Base-by-base conservation (phyloP, 2,113 vertebrate genomes). In the Platysternon megacephalum region DNA sequence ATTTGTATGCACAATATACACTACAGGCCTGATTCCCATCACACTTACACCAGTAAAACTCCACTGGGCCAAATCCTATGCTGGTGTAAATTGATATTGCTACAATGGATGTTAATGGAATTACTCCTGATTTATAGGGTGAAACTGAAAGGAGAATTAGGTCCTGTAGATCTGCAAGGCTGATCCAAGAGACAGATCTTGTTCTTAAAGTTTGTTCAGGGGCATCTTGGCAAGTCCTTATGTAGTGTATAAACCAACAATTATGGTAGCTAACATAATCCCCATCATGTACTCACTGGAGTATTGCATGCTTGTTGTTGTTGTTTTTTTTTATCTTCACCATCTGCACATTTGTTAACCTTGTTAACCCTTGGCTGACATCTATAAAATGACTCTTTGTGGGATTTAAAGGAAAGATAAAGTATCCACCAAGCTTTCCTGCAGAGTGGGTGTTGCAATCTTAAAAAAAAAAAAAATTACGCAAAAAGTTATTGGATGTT, bases 391-490 rank as follows among this genome's bases (percentile, higher is more conserved):
- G 65, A 17, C 8, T 72, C 74, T 89, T 88, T 51, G 56, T 32
- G 24, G 10, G 21, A 74, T 51, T 94, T 78, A 79, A 93, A 84
- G 11, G 52, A 85, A 96, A 95, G 61, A 11, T 29, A 78, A 91
- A 92, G 44, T 21, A 86, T 53, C 76, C 86, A 74, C 48, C 65
- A 89, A 91, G 21, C 0, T 22, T 97, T 97, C 89, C 68, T 93
- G 84, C 88, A 96, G 89, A 91, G 89, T 76, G 32, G 29, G 84
- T 91, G 80, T 85, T 96, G 46, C 58, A 96, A 44, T 82, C 80
- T 86, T 55, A 80, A 90, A 53, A 85, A n/a, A 68, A 90, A 68
- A 16, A n/a, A 13, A 39, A 80, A 61, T 89, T 83, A 78, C 28
- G 51, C 32, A 65, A 48, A 78, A 56, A 78, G 22, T 79, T 8